Evolutionary conservation across 2,113 vertebrate genomes (phyloP).

Genomic region (Ceyx cyanopectus): DNA sequence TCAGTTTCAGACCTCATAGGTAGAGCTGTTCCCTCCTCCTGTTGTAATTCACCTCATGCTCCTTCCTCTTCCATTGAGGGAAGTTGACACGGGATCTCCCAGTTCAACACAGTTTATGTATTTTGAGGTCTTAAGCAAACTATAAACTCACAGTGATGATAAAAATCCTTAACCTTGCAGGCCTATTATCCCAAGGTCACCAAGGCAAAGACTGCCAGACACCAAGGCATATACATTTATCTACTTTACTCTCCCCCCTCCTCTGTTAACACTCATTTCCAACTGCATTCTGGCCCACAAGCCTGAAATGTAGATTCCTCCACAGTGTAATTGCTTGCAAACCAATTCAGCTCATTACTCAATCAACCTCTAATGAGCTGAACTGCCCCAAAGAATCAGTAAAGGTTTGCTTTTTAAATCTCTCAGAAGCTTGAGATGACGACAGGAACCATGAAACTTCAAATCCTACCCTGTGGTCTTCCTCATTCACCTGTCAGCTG

Average conservation of each 20-base stretch:
- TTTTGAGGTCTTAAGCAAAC: neutral
- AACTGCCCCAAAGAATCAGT: neutral
- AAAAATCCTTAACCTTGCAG: neutral
- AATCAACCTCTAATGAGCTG: neutral
- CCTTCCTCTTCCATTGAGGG: neutral
- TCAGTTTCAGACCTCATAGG: neutral
- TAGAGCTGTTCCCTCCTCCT: neutral
- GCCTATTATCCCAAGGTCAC: neutral
- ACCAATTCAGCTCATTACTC: slow-evolving; percentile 3
- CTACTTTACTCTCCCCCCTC: neutral
- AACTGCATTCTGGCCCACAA: neutral
- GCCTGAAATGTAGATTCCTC: neutral
- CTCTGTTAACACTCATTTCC: neutral
- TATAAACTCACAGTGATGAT: neutral
- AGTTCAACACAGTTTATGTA: neutral
- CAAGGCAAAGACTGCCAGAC: neutral
- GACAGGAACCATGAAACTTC: neutral
- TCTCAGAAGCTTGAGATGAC: neutral
- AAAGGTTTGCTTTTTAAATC: neutral
- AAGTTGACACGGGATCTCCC: neutral
- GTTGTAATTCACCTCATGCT: neutral
- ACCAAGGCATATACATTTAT: neutral
- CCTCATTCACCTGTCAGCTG: neutral
- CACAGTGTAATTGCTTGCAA: neutral
- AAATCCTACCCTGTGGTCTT: neutral